Conservation (phyloP, 2,113 vertebrate genomes). For the Rattus norvegicus region DNA sequence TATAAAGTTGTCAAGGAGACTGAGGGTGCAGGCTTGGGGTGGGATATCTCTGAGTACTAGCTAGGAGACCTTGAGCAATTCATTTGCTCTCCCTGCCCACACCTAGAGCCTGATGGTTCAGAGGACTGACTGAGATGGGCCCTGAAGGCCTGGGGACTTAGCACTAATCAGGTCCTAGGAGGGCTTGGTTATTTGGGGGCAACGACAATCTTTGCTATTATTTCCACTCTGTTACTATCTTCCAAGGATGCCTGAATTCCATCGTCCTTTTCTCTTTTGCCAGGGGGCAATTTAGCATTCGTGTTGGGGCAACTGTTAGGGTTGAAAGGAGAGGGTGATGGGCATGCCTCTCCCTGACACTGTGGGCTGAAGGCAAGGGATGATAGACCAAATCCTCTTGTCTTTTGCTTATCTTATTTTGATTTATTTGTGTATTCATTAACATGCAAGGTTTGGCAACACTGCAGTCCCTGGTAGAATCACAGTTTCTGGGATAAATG, state of each 20-base stretch:
- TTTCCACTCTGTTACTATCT: neutral
- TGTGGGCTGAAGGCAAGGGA: neutral
- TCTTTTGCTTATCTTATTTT: neutral
- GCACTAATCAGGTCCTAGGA: neutral
- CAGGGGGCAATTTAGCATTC: neutral
- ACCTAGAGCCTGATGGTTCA: rapidly evolving
- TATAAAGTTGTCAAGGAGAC: neutral
- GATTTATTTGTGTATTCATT: neutral
- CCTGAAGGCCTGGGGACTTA: no score
- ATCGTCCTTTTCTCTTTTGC: neutral
- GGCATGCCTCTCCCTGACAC: neutral
- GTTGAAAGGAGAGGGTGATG: neutral
- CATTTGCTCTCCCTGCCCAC: neutral
- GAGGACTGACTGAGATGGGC: neutral
- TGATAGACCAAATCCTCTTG: neutral
- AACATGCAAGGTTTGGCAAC: neutral
- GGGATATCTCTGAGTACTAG: neutral
- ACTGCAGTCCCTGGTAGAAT: neutral
- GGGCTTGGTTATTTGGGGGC: neutral
- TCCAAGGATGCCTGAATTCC: neutral
- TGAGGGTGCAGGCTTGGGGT: neutral
- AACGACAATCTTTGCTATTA: rapidly evolving
- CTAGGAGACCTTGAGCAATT: neutral
- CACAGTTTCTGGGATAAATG: neutral
- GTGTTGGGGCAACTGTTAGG: neutral